A percentile compares a stretch with the other conserved stretches of the same genome.
Conservation (phyloP, 2,888 invertebrate species). For the Andrena chrysosceles region DNA sequence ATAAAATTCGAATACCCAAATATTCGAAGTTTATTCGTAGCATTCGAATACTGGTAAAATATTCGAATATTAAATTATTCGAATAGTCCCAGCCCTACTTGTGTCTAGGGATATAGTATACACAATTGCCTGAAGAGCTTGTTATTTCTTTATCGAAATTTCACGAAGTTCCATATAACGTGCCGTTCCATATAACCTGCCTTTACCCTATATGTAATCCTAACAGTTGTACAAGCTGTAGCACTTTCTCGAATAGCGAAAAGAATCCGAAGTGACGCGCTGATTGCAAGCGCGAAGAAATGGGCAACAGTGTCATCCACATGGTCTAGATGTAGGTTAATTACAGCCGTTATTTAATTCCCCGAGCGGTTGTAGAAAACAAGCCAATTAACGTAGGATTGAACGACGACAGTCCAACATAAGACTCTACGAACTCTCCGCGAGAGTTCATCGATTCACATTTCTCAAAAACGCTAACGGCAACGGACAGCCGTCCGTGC, state of each 20-base stretch:
- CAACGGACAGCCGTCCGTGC: not conserved
- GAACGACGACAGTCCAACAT: not conserved
- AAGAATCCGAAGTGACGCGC: not conserved
- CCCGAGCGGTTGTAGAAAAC: slow-evolving; percentile 37
- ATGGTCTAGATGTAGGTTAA: slow-evolving; percentile 54
- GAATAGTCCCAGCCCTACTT: too few relatives aligned
- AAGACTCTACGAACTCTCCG: slow-evolving; percentile 3
- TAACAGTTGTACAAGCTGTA: not conserved
- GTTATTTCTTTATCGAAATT: too few relatives aligned
- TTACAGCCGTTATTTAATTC: slow-evolving; percentile 55
- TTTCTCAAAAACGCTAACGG: not conserved
- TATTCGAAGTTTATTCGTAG: too few relatives aligned
- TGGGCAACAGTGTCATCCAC: slow-evolving; percentile 10
- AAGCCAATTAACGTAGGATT: slow-evolving; percentile 48
- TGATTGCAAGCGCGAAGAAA: slow-evolving; percentile 21
- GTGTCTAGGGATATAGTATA: too few relatives aligned
- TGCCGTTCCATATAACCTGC: too few relatives aligned
- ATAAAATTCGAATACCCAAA: too few relatives aligned
- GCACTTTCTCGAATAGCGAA: not conserved
- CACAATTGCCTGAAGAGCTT: too few relatives aligned
- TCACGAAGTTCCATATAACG: too few relatives aligned
- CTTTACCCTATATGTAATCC: too few relatives aligned
- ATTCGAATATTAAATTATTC: too few relatives aligned
- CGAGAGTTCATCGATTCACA: slow-evolving; percentile 6
- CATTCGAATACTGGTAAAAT: too few relatives aligned